Evolutionary conservation across 2,797 vertebrate genomes (phyloP), one percentile per base, ranked within the genome.

Genomic region (Trachops cirrhosus): DNA sequence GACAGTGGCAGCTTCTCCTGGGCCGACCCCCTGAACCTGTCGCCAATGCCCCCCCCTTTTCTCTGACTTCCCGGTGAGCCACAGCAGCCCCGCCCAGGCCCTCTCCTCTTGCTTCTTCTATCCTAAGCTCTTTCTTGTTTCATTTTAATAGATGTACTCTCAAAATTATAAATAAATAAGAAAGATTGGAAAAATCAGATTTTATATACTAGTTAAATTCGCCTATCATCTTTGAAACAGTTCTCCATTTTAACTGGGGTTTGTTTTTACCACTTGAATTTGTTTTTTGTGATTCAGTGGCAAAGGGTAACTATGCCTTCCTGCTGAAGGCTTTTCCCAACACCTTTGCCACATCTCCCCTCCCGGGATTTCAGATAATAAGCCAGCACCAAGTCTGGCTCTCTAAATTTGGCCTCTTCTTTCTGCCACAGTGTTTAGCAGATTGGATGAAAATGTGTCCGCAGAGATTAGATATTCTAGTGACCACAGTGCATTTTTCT

Each of bases 401-500:
- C 86, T 93, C 85, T 90, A 73, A 62, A 24, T 88, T 64, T 62
- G 73, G 62, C 75, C 85, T 50, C 79, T 0, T 91, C 39, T 95
- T 80, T 59, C 77, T 68, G 22, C 50, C 74, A 71, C 37, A 48
- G 75, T 24, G 83, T 62, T 85, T 67, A 95, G 91, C 50, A 92
- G 95, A 89, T 86, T 94, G 93, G 94, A 79, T 95, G 93, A 92
- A 96, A 97, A 97, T 96, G 96, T 97, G 97, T 97, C 87, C 46
- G 0, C 77, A 85, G 95, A 98, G 97, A 97, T 98, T 96, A 97
- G 98, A 97, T 96, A 96, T 87, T 96, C 67, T 83, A 86, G 84
- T 79, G 97, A 96, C 96, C 93, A 77, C 89, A 89, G 83, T 92
- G 94, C 91, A 79, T 93, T 96, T 97, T 84, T 97, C 93, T 89